Percentiles rank a stretch among this genome's conserved stretches.
Evolutionary conservation across 1,140 invertebrate species (phyloP).

Genomic region (Andricus grossulariae): DNA sequence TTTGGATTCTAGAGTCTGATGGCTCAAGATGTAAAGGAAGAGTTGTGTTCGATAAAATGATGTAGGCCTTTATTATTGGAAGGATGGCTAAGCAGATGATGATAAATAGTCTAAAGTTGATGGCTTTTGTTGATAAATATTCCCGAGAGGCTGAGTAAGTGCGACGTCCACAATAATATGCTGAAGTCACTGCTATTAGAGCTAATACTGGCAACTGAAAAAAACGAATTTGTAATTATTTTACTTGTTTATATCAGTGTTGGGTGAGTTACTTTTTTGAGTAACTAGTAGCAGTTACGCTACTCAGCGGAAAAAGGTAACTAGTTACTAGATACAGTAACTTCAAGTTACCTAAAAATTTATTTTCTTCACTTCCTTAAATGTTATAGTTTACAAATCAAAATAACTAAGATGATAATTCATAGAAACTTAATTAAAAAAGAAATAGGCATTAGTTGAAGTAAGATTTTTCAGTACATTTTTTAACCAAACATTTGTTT

Average conservation of each 20-base stretch:
- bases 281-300: too few species aligned
- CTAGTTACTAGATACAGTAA: too few species aligned
- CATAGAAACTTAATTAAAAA: too few species aligned
- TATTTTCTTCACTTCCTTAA: too few species aligned
- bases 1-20: not conserved
- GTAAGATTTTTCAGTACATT: too few species aligned
- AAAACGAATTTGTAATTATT: not conserved
- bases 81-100: conserved; percentile 80
- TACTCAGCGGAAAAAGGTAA: too few species aligned
- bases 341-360: too few species aligned
- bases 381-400: too few species aligned
- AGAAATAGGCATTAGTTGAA: too few species aligned
- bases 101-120: conserved; percentile 80
- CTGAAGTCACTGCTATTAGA: conserved; percentile 83
- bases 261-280: too few species aligned
- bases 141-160: conserved; percentile 77
- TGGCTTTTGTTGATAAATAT: conserved; percentile 77
- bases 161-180: conserved; percentile 85
- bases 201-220: conserved; percentile 82
- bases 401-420: too few species aligned
- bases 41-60: conserved; percentile 74
- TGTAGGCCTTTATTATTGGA: conserved; percentile 81
- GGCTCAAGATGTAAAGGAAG: conserved; percentile 31
- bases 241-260: not conserved
- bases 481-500: too few species aligned